Evolutionary conservation across 2,797 vertebrate genomes (phyloP), one percentile per base, ranked within the genome.

Genomic region (Clarias laeviceps): DNA sequence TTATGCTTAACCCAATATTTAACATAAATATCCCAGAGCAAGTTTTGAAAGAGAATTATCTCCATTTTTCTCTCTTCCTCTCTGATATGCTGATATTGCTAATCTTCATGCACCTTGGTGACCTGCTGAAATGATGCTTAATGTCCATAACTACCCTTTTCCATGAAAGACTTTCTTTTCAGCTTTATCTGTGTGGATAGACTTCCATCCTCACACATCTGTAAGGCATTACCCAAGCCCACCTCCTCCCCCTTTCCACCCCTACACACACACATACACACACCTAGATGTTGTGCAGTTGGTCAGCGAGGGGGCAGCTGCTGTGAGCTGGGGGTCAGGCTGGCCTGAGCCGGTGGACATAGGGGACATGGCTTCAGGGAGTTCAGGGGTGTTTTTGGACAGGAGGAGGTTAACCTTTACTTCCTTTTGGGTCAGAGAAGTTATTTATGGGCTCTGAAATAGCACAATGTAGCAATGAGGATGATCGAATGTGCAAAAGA

Each of bases 1-100:
- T 96, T 97, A 96, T 94, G 93, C 94, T 96, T 97, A 96, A 96
- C 96, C 96, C 95, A 95, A 96, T 96, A 96, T 96, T 95, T 95
- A 96, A 96, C 95, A 94, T 94, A 96, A 97, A 97, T 95, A 97
- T 95, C 96, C 95, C 92, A 89, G 89, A 93, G 96, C 86, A 50
- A 93, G 68, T 29, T 85, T 87, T 77, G 69, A 82, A 87, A 40
- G 32, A 82, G 76, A 82, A 59, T 34, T 12, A 40, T 83, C 56
- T 34, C 1, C 68, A 57, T 62, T 64, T 86, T 65, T 76, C 68
- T 81, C 50, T 65, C 40, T 87, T 50, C 74, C 56, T 83, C 54
- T 54, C 27, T 80, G 69, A 80, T 66, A 87, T 80, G 80, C 86
- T 84, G 86, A 87, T 83, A 96, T 96, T 94, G 94, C 94, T 94